These are phyloP conservation scores for Harpalus rufipes DNA, from an alignment of 2,888 invertebrate genomes.

Conservation along the genomic window DNA sequence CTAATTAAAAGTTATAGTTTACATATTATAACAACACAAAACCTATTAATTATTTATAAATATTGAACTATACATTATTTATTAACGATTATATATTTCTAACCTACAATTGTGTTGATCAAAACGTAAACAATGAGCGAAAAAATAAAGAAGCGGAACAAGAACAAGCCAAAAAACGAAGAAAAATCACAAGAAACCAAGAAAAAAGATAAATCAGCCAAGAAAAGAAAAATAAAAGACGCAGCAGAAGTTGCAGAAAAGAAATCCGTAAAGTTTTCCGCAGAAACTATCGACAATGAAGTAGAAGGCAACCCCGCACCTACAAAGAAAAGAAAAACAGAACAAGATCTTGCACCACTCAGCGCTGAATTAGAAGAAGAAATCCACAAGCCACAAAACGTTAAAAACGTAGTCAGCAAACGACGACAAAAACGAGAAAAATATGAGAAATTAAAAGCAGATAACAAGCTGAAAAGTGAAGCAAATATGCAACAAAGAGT, in stretches of 20 bases:
- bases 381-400: slow-evolving; percentile 74
- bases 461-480: slow-evolving; percentile 79
- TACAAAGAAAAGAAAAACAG: slow-evolving; percentile 45
- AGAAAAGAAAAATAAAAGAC: slow-evolving; percentile 14
- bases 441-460: slow-evolving; percentile 79
- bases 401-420: slow-evolving; percentile 78
- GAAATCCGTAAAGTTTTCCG: slow-evolving; percentile 49
- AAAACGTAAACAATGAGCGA: slow-evolving; percentile 45
- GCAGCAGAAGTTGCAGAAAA: slow-evolving; percentile 2
- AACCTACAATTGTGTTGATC: slow-evolving; percentile 32
- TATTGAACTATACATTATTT: neutral
- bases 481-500: slow-evolving; percentile 81
- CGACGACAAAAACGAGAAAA: slow-evolving; percentile 84
- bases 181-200: slow-evolving; percentile 18
- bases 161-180: slow-evolving; percentile 5
- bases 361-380: slow-evolving; percentile 63
- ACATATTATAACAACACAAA: neutral
- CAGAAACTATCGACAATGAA: slow-evolving; percentile 57
- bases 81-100: slow-evolving; percentile 11
- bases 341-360: slow-evolving; percentile 14
- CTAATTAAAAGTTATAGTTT: neutral
- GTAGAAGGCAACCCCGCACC: slow-evolving; percentile 29
- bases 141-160: slow-evolving; percentile 7
- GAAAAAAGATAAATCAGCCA: slow-evolving; percentile 18
- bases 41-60: neutral